Conservation (phyloP, 2,797 vertebrate species). For the Vipera ursinii region DNA sequence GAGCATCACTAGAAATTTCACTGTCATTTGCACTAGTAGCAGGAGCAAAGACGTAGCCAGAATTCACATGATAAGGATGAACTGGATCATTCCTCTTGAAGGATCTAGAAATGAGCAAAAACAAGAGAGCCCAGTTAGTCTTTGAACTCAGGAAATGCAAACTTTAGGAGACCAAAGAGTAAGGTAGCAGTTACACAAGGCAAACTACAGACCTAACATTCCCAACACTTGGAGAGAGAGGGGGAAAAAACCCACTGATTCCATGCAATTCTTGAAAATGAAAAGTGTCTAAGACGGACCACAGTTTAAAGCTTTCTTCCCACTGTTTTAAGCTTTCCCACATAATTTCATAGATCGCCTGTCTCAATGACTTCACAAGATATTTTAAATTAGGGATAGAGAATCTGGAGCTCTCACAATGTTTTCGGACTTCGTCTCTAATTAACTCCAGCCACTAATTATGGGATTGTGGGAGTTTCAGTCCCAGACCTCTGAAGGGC, state of each 20-base stretch:
- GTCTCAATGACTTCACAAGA: not conserved
- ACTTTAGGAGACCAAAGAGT: accelerated
- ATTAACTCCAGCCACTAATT: not conserved
- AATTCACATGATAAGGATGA: conserved; percentile 81
- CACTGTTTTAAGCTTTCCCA: not conserved
- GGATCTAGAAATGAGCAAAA: conserved; percentile 70
- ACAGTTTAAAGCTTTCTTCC: not conserved
- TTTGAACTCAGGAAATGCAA: not conserved
- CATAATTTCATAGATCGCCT: not conserved
- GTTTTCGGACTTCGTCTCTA: not conserved
- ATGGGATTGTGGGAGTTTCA: not conserved
- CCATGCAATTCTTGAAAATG: not conserved
- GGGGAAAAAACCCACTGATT: no score
- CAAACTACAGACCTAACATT: not conserved
- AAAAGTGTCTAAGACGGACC: not conserved
- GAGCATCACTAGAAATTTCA: conserved; percentile 92
- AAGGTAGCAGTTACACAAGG: not conserved
- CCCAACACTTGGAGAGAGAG: not conserved
- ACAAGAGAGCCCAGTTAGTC: not conserved
- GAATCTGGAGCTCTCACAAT: not conserved
- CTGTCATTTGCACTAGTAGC: conserved; percentile 95
- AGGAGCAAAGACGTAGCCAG: conserved; percentile 88
- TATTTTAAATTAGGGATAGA: not conserved
- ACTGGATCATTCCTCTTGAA: conserved; percentile 82
- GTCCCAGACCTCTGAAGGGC: not conserved